Percentiles rank a stretch among this genome's conserved stretches.
phyloP scores from a whole-genome alignment of 1,140 invertebrate genomes.

The Adelges cooleyi region DNA sequence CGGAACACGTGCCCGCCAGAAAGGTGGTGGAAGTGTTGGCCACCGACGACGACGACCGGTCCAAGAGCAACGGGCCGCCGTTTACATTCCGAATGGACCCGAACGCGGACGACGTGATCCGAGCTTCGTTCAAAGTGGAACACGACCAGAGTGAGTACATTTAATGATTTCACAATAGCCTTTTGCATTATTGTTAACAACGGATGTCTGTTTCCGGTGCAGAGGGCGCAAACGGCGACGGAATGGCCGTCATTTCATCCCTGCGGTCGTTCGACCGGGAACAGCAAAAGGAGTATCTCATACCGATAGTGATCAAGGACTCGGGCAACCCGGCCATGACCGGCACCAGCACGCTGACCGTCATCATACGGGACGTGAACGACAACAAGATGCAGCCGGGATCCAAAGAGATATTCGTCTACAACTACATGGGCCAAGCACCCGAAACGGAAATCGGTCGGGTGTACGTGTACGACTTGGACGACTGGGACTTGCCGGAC shows the following conservation, averaged over 20 bases:
- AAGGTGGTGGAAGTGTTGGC: constrained; percentile 88
- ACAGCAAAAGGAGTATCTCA: constrained; percentile 86
- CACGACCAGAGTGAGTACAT: constrained; percentile 72
- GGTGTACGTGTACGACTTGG: constrained; percentile 90
- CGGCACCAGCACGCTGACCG: constrained; percentile 85
- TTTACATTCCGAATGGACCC: constrained; percentile 88
- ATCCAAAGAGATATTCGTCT: constrained; percentile 90
- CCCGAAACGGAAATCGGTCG: constrained; percentile 86
- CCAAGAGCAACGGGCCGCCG: constrained; percentile 86
- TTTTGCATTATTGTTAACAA: not conserved
- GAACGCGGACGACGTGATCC: constrained; percentile 80
- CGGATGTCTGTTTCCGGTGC: constrained; percentile 36
- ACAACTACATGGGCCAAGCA: constrained; percentile 84
- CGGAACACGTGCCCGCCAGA: constrained; percentile 75
- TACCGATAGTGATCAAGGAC: constrained; percentile 88
- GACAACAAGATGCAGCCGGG: constrained; percentile 96
- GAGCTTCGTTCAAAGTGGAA: constrained; percentile 86
- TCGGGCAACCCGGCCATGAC: constrained; percentile 81
- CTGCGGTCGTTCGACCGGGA: constrained; percentile 86
- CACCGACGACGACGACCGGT: constrained; percentile 87
- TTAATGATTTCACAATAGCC: too few species aligned
- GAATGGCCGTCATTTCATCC: constrained; percentile 86
- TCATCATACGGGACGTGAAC: constrained; percentile 91
- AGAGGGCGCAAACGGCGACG: constrained; percentile 89
- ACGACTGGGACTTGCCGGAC: constrained; percentile 94